These are phyloP conservation scores for Uloborus diversus DNA, from an alignment of 1,140 invertebrate genomes.

Conservation along the genomic window DNA sequence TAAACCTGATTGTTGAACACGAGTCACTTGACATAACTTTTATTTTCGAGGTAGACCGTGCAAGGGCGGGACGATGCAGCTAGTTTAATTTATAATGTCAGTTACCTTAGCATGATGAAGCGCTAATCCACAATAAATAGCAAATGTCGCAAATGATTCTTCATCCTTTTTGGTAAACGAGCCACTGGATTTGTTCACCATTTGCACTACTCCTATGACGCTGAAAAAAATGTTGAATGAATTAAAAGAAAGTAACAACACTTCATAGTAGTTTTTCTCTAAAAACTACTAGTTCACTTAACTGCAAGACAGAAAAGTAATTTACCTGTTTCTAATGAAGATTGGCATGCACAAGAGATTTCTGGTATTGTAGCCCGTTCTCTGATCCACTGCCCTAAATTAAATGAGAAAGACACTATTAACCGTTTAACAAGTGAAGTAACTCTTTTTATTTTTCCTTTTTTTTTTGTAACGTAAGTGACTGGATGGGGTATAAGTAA, in stretches of 20 bases:
- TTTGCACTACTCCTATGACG: slow-evolving; percentile 86
- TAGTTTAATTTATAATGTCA: no score
- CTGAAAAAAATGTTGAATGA: slow-evolving; percentile 66
- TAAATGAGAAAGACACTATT: no score
- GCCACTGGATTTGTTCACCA: slow-evolving; percentile 82
- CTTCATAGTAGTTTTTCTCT: not conserved
- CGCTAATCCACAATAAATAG: slow-evolving; percentile 84
- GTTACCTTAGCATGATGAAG: slow-evolving; percentile 80
- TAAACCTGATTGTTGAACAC: no score
- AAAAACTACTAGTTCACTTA: not conserved
- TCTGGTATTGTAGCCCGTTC: slow-evolving; percentile 79
- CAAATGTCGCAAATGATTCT: slow-evolving; percentile 83
- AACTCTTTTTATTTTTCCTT: no score
- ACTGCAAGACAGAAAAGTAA: not conserved
- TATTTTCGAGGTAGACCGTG: no score
- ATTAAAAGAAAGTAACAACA: not conserved
- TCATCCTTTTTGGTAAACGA: slow-evolving; percentile 80
- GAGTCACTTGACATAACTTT: no score
- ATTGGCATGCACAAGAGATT: slow-evolving; percentile 88
- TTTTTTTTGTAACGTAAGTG: no score
- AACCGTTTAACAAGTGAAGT: no score
- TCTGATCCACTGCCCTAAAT: slow-evolving; percentile 74
- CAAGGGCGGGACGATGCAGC: no score
- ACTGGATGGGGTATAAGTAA: no score
- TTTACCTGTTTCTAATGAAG: slow-evolving; percentile 73